These are phyloP conservation scores for Eugnorisma glareosa DNA, from an alignment of 2,888 invertebrate species.

Conservation along the genomic window DNA sequence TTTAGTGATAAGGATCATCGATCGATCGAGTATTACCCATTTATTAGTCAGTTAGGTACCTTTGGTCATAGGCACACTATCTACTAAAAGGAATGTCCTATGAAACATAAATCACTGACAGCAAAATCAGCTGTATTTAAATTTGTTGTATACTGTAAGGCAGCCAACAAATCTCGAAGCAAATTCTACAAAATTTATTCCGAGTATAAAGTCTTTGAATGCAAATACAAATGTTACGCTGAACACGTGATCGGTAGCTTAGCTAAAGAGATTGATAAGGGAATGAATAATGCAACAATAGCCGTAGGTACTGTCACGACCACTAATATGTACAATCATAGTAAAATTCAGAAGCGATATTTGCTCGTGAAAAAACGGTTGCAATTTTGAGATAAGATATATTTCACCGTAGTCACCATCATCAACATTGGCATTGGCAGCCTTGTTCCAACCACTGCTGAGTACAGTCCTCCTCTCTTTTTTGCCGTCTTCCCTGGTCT, in stretches of 20 bases:
- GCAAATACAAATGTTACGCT: slow-evolving; percentile 43
- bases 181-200: slow-evolving; percentile 41
- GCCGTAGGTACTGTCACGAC: background rate
- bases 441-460: background rate
- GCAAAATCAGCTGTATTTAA: background rate
- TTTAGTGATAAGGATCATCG: slow-evolving; percentile 21
- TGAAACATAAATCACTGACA: background rate
- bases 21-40: background rate
- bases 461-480: background rate
- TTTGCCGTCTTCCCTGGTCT: background rate
- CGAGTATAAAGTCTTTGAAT: slow-evolving; percentile 36
- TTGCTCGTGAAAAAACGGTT: slow-evolving; percentile 4
- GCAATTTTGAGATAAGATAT: slow-evolving; percentile 4
- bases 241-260: slow-evolving; percentile 48
- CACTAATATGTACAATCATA: background rate
- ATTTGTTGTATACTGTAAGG: background rate
- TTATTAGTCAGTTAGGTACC: background rate
- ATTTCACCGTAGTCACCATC: background rate
- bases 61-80: background rate
- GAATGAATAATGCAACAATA: slow-evolving; percentile 53
- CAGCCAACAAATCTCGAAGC: slow-evolving; percentile 9
- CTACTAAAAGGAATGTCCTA: background rate
- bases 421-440: background rate
- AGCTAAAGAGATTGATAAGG: slow-evolving; percentile 57
- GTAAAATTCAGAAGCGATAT: background rate